phyloP scores from a whole-genome alignment of 2,888 invertebrate species.

The Rambutsinella grinnellia region DNA sequence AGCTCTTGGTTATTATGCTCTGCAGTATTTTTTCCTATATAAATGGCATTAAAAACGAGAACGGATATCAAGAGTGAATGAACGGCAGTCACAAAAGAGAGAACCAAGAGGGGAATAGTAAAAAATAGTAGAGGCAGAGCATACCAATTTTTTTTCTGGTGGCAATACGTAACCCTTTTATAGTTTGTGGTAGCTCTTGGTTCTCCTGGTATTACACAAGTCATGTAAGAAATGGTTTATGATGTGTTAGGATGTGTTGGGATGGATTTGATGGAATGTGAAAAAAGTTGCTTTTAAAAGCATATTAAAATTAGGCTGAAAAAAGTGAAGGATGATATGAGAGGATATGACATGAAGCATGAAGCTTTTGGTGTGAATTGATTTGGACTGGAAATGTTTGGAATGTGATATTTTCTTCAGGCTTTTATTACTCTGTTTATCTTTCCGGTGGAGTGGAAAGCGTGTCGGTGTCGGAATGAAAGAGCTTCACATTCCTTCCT shows the following conservation, averaged over 20 bases:
- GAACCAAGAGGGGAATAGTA: neutral
- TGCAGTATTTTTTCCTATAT: neutral
- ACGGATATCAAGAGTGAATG: conserved; percentile 5
- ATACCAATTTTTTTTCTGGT: neutral
- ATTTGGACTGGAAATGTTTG: too few relatives aligned
- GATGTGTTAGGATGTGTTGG: neutral
- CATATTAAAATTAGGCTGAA: neutral
- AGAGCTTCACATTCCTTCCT: too few relatives aligned
- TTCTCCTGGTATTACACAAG: neutral
- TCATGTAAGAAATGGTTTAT: neutral
- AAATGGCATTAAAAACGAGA: neutral
- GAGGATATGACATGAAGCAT: neutral
- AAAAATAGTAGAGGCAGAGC: neutral
- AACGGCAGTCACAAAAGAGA: neutral
- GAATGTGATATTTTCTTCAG: too few relatives aligned
- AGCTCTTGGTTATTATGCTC: neutral
- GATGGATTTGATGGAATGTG: neutral
- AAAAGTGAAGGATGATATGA: neutral
- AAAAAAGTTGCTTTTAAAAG: neutral
- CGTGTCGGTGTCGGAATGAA: too few relatives aligned
- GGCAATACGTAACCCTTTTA: neutral
- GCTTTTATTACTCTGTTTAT: too few relatives aligned
- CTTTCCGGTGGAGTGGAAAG: too few relatives aligned
- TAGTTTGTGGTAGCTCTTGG: neutral
- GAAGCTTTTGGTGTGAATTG: too few relatives aligned